Evolutionary conservation across 2,113 vertebrate genomes (phyloP), one percentile per base, ranked within the genome.

Genomic region (Hemibagrus wyckioides): DNA sequence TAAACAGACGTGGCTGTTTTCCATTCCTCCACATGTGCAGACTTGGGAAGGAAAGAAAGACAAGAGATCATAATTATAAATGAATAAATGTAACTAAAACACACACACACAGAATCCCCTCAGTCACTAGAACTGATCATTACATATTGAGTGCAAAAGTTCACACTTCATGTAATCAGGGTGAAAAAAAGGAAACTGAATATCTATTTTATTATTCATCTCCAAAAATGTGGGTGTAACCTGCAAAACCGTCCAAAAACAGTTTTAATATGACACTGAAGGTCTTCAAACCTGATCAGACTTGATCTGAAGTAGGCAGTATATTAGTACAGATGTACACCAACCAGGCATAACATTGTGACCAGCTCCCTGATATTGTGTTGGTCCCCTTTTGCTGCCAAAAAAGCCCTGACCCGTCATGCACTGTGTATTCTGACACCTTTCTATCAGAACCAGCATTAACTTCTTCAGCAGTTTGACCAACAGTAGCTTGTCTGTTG

Each of bases 1-100:
- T 98, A 97, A 89, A 99, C 97, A 19, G 96, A 95, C 1, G 88
- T 96, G 76, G 97, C 97, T n/a, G 76, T 93, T 85, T 95, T 93
- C 97, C 97, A 98, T 50, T 97, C 94, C 6, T 94, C 94, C 84
- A 92, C 91, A 14, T 93, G 92, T 0, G 94, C 91, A 71, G 96
- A 96, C 98, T 99, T 33, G 73, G 19, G n/a, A 41, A 28, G 50
- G 48, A 33, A 61, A 36, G 19, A 48, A 48, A 48, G 44, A 48
- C 44, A 5, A 48, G 44, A 48, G 44, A 8, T 48, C 44, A 48
- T 48, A 48, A 48, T 48, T 48, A 48, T 48, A 48, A 48, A 48
- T 5, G 44, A 48, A 48, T 48, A 48, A 48, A 48, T 48, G 0
- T 7, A 1, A 48, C 44, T 48, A 48, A 48, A 5, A 48, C 44